Evolutionary conservation across 1,140 invertebrate genomes (phyloP).

Genomic region (Uloborus diversus): DNA sequence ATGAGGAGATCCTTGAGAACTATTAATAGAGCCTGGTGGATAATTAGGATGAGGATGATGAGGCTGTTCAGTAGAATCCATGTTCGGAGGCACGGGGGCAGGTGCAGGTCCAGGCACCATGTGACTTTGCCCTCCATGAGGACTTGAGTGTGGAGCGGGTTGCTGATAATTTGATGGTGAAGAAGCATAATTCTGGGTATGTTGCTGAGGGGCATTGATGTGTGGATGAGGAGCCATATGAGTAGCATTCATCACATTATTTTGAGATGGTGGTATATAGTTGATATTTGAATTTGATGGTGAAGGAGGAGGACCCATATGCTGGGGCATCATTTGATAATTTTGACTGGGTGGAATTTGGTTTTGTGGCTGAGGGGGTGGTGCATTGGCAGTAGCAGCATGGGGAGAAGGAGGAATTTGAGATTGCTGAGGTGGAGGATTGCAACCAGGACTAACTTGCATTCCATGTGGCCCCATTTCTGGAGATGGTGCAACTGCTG

Average conservation of each 20-base stretch:
- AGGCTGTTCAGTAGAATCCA: conserved; percentile 26
- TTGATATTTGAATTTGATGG: conserved; percentile 31
- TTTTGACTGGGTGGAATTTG: not conserved
- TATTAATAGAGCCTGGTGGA: conserved; percentile 14
- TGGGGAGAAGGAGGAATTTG: conserved; percentile 9
- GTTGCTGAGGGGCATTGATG: conserved; percentile 19
- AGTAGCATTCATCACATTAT: conserved; percentile 44
- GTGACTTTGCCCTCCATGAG: conserved; percentile 1
- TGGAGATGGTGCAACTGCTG: conserved; percentile 31
- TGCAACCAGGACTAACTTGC: not conserved
- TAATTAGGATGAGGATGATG: conserved; percentile 29
- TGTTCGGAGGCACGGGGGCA: conserved; percentile 1
- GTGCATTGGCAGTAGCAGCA: not conserved
- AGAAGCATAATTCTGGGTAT: conserved; percentile 11
- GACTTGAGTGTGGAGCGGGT: not conserved
- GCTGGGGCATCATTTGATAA: conserved; percentile 29
- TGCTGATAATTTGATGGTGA: conserved; percentile 42
- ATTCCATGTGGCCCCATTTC: conserved; percentile 29
- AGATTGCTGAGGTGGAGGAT: conserved; percentile 1
- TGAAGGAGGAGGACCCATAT: conserved; percentile 49
- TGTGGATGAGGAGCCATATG: conserved; percentile 30
- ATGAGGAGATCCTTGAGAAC: conserved; percentile 38
- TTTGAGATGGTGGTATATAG: conserved; percentile 34
- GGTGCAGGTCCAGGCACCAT: conserved; percentile 3
- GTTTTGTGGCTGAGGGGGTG: conserved; percentile 7